A percentile compares a stretch with the other conserved stretches of the same genome.
Evolutionary conservation across 2,113 vertebrate species (phyloP).

Genomic region (Panurus biarmicus): DNA sequence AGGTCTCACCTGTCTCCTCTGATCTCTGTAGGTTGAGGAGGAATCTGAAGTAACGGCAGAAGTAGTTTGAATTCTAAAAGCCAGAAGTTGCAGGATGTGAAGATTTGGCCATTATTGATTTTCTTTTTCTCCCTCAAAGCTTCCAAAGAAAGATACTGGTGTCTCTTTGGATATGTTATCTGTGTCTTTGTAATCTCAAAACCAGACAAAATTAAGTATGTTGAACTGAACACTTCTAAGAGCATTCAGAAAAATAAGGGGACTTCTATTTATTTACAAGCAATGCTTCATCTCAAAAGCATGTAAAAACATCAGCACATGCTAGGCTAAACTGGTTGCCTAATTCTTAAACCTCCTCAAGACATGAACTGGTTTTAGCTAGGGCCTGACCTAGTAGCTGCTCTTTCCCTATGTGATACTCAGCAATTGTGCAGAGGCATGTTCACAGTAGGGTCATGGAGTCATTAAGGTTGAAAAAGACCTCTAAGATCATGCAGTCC

Average conservation of each 20-base stretch:
- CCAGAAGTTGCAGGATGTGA: not conserved
- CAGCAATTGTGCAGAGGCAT: not conserved
- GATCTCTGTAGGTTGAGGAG: not conserved
- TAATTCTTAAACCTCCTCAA: not conserved
- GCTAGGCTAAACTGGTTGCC: not conserved
- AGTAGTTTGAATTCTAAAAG: not conserved
- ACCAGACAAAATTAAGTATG: not conserved
- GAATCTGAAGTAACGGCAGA: not conserved
- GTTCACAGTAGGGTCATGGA: not conserved
- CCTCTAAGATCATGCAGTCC: not conserved
- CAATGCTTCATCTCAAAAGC: not conserved
- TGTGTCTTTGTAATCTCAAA: not conserved
- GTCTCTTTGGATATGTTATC: not conserved
- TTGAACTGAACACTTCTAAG: not conserved
- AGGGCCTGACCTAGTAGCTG: not conserved
- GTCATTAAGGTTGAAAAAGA: not conserved
- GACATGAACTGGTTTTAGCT: not conserved
- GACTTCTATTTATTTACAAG: not conserved
- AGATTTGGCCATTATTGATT: not conserved
- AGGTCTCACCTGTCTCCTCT: not conserved
- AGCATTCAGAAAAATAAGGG: not conserved
- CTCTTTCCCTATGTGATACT: not conserved
- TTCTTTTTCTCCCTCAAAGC: not conserved
- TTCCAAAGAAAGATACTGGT: not conserved
- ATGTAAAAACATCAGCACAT: not conserved